Evolutionary conservation across 2,888 invertebrate genomes (phyloP).

Genomic region (Gymnoscelis rufifasciata): DNA sequence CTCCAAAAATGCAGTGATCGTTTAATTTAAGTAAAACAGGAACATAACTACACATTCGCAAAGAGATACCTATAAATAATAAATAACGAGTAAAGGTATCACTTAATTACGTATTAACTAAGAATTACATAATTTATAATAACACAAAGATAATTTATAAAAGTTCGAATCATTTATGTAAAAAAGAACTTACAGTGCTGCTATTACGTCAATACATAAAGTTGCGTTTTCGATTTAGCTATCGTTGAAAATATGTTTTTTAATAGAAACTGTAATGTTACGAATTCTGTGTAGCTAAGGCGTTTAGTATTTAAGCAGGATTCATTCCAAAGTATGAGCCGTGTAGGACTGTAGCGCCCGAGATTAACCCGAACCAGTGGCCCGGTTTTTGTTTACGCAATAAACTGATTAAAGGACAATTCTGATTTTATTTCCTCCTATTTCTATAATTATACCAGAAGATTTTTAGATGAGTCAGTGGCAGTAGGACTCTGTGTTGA

Average conservation of each 20-base stretch:
- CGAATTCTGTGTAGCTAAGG: conserved; percentile 24
- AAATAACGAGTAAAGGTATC: too few relatives aligned
- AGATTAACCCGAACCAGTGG: conserved; percentile 55
- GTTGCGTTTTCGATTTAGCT: neutral
- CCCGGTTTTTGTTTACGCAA: conserved; percentile 73
- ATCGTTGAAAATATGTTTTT: neutral
- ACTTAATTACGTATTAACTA: too few relatives aligned
- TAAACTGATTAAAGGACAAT: conserved; percentile 69
- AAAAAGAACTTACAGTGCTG: neutral
- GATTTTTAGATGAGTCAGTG: too few relatives aligned
- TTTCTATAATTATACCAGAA: neutral
- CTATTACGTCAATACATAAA: neutral
- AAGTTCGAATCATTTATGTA: neutral
- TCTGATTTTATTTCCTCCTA: conserved; percentile 30
- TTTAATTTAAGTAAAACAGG: too few relatives aligned
- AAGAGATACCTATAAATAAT: too few relatives aligned
- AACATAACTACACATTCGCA: too few relatives aligned
- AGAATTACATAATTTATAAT: too few relatives aligned
- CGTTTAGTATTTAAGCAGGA: conserved; percentile 56
- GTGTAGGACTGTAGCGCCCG: conserved; percentile 52
- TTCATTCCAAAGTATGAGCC: conserved; percentile 71
- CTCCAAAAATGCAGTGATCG: too few relatives aligned
- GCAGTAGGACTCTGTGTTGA: too few relatives aligned
- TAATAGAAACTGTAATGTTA: neutral
- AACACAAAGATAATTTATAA: too few relatives aligned